phyloP scores from a whole-genome alignment of 1,140 invertebrate species.

The Planococcus citri region DNA sequence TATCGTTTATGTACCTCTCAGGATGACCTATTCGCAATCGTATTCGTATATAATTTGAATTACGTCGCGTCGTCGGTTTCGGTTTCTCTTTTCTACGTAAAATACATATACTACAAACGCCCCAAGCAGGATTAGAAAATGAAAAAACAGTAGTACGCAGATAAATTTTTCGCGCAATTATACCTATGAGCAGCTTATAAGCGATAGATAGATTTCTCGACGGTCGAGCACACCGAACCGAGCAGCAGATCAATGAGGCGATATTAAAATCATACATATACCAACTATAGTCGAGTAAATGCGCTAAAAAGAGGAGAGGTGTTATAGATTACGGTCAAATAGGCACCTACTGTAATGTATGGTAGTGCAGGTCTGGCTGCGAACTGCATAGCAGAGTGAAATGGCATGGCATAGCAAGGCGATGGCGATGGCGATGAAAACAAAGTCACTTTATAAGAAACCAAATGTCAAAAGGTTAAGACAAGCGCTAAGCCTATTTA shows the following conservation, averaged over 20 bases:
- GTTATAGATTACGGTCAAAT: slow-evolving; percentile 13
- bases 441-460: slow-evolving; percentile 1
- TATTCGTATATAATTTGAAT: background rate
- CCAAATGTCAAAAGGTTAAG: slow-evolving; percentile 13
- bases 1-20: no score
- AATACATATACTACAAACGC: background rate
- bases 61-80: no score
- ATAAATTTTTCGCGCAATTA: background rate
- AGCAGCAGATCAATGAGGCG: background rate
- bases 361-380: no score
- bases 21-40: background rate
- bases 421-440: background rate
- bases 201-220: no score
- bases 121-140: background rate
- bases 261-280: no score
- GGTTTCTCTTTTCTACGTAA: slow-evolving; percentile 4
- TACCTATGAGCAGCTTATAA: no score
- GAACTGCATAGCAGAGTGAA: background rate
- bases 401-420: background rate
- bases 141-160: background rate
- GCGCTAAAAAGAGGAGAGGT: background rate
- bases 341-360: no score
- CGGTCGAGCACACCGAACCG: no score
- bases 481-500: background rate
- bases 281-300: no score